Evolutionary conservation across 2,113 vertebrate species (phyloP).

Genomic region (Brienomyrus longianalis): DNA sequence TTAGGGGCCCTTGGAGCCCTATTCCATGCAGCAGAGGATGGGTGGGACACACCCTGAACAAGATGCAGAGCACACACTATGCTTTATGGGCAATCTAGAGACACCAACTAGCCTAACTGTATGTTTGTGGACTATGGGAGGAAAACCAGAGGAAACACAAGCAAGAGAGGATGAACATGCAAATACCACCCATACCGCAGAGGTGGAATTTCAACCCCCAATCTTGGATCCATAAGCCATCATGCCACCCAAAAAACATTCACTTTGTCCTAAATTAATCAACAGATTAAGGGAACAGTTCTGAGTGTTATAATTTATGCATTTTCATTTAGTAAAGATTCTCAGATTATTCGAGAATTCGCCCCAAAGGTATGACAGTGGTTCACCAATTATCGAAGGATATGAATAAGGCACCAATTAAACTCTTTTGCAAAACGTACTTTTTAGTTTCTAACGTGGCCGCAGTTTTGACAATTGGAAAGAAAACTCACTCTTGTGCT

Average conservation of each 20-base stretch:
- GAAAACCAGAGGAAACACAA: background rate
- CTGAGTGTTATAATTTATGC: background rate
- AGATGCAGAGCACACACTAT: background rate
- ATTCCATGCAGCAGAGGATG: background rate
- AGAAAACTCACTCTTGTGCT: constrained; percentile 61
- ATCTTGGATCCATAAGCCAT: background rate
- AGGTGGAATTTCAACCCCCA: background rate
- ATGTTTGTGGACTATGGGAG: background rate
- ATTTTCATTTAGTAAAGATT: background rate
- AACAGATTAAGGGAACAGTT: background rate
- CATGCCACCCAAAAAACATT: background rate
- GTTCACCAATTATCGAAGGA: background rate
- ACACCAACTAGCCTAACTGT: background rate
- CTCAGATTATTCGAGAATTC: background rate
- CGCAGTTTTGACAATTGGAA: background rate
- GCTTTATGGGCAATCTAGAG: background rate
- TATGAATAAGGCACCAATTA: background rate
- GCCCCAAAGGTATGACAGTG: background rate
- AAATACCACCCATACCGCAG: background rate
- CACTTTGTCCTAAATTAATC: background rate
- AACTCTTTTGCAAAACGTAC: background rate
- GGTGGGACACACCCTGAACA: background rate
- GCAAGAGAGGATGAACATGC: background rate
- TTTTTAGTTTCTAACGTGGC: background rate
- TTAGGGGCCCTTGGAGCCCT: background rate